Base-by-base conservation (phyloP, 2,888 invertebrate species). In the Choreutis nemorana region DNA sequence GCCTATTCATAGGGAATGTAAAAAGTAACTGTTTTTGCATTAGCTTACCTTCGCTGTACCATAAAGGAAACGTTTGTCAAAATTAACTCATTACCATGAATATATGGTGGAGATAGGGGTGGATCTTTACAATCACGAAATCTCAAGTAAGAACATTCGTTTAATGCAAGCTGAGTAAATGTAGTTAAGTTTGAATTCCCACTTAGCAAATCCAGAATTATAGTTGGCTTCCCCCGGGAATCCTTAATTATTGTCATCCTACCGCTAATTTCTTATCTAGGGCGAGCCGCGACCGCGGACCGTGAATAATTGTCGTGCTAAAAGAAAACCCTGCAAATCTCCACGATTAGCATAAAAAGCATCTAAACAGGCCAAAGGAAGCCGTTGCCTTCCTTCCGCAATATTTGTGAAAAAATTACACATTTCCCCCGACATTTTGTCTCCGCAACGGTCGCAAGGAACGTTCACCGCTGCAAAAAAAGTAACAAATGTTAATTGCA, bases 351-450 rank as follows among this genome's bases (percentile, higher is more conserved):
- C 77, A 78, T 78, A 77, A 78, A 77, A 75, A 70, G 60, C 72
- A 67, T 59, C 73, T 72, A 71, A 77, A 71, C 73, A 67, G 70
- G 48, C 65, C 52, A 58, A 46, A 58, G 70, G 71, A 73, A 67
- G 65, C 60, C 55, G 55, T 53, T 58, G 66, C 42, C 66, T 73
- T 72, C 75, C 77, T 78, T 77, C 77, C 77, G 72, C 63, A 57
- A 66, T 73, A 71, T 72, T 75, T 73, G 70, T 63, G 64, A 68
- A 71, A 71, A 75, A 75, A 71, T 71, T 66, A 68, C 70, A 62
- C 63, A 57, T 60, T 77, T 75, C 77, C 77, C 51, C 53, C 53
- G 64, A 61, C 67, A 64, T 65, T 72, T 70, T 72, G 67, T 65
- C 61, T 63, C 51, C 47, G 50, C 51, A 42, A 43, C 50, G 48